Conservation (phyloP, 2,113 vertebrate species). For the Pelodiscus sinensis region DNA sequence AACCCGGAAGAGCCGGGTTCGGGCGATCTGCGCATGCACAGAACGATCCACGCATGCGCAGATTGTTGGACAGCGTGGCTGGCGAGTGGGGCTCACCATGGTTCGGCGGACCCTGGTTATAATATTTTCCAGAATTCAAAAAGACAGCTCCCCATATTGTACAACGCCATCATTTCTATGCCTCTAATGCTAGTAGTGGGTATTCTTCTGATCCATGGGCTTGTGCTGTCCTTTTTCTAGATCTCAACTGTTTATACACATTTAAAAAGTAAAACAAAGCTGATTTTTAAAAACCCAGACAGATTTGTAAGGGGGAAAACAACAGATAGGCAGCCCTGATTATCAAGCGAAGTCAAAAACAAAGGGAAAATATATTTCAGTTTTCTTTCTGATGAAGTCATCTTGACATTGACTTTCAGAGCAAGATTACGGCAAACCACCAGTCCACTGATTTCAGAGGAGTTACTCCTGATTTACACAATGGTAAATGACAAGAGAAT, state of each 20-base stretch:
- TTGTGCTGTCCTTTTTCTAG: neutral
- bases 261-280: constrained; percentile 6
- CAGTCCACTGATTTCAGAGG: constrained; percentile 10
- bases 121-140: neutral
- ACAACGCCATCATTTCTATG: neutral
- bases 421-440: constrained; percentile 39
- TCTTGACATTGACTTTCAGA: neutral
- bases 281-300: constrained; percentile 6
- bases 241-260: constrained; percentile 29
- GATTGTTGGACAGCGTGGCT: no score
- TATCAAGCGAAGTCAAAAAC: constrained; percentile 38
- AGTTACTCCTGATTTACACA: constrained; percentile 55
- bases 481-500: constrained; percentile 31
- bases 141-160: rapidly evolving
- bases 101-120: no score
- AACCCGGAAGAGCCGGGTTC: no score
- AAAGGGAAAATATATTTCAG: neutral
- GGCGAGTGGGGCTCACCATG: no score
- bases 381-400: neutral
- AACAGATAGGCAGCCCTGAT: neutral
- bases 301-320: neutral
- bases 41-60: no score
- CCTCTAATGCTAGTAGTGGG: neutral
- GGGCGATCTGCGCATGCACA: no score
- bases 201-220: neutral